Conservation (phyloP, 2,797 vertebrate genomes). For the Paratrypauchen microcephalus region DNA sequence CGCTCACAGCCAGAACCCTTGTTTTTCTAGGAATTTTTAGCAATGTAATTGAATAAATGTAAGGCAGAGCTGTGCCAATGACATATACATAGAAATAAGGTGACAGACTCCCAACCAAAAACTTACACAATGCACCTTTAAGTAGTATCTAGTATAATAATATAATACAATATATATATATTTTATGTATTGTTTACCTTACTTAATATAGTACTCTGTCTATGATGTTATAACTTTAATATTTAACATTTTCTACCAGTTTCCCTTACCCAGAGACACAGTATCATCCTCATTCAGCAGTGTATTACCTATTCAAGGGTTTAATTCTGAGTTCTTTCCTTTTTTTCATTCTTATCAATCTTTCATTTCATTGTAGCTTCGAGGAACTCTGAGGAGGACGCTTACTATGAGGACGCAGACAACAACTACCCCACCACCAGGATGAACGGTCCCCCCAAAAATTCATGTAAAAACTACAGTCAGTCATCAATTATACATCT, state of each 20-base stretch:
- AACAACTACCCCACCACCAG: conserved; percentile 89
- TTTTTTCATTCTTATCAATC: background rate
- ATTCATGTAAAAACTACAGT: conserved; percentile 80
- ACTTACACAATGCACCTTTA: too few species aligned
- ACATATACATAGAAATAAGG: too few species aligned
- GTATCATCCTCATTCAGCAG: background rate
- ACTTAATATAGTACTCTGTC: background rate
- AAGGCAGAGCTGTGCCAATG: too few species aligned
- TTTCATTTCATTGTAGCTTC: conserved; percentile 42
- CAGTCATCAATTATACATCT: background rate
- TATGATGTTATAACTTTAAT: background rate
- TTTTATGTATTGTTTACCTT: background rate
- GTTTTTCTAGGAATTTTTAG: too few species aligned
- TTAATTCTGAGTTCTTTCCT: background rate
- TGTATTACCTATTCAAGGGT: background rate
- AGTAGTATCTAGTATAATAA: too few species aligned
- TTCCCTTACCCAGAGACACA: background rate
- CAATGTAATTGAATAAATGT: too few species aligned
- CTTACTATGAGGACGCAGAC: conserved; percentile 97
- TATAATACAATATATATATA: too few species aligned
- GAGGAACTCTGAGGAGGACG: conserved; percentile 87
- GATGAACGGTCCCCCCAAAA: conserved; percentile 89
- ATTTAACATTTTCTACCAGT: background rate
- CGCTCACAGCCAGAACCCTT: too few species aligned
- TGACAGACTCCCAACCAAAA: too few species aligned